Evolutionary conservation across 2,797 vertebrate genomes (phyloP).

Genomic region (Manis crassicaudata): DNA sequence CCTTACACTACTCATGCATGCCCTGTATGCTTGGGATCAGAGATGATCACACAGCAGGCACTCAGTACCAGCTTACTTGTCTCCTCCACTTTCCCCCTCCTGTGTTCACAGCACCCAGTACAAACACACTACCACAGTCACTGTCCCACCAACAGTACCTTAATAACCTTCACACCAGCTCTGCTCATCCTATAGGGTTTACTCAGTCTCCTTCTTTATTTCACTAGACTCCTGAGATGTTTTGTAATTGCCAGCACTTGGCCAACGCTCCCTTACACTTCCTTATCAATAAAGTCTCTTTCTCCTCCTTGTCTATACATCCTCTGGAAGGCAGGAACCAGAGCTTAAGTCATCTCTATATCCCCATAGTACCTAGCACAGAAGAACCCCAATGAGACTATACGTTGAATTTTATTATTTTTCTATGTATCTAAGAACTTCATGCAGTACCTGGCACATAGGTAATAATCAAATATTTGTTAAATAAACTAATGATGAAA

Average conservation of each 20-base stretch:
- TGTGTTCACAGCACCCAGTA: background rate
- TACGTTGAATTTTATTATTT: background rate
- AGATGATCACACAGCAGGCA: background rate
- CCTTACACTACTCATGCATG: background rate
- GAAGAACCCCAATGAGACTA: background rate
- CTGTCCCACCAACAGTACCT: background rate
- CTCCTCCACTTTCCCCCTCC: background rate
- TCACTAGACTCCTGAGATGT: background rate
- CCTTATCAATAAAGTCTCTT: background rate
- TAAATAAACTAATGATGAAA: constrained; percentile 26
- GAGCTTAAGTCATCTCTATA: background rate
- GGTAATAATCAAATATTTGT: background rate
- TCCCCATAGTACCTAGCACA: background rate
- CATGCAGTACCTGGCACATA: background rate
- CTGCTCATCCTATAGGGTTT: background rate
- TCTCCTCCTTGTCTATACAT: background rate
- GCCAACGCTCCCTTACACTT: background rate
- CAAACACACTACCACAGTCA: background rate
- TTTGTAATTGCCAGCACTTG: background rate
- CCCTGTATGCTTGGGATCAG: background rate
- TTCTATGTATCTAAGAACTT: background rate
- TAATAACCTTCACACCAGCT: background rate
- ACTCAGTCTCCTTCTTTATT: background rate
- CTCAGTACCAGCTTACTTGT: background rate
- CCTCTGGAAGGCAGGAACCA: background rate